phyloP scores from a whole-genome alignment of 2,797 vertebrate genomes.

The Peromyscus nudipes region DNA sequence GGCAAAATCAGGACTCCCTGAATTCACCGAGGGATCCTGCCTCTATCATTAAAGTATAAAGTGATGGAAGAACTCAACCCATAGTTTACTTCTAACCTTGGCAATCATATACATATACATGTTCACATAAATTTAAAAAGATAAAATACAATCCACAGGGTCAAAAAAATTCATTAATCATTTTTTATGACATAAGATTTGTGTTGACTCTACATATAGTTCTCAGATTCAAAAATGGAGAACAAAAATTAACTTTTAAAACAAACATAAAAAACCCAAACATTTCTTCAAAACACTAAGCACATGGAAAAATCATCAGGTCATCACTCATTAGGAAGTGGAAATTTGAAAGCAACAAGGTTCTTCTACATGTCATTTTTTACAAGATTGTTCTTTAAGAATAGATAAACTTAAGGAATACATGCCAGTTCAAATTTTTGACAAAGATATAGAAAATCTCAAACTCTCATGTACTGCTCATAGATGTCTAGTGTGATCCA shows the following conservation, averaged over 20 bases:
- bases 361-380: too few relatives aligned
- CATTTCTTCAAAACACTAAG: neutral
- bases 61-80: neutral
- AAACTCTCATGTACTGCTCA: neutral
- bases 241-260: neutral
- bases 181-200: neutral
- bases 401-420: neutral
- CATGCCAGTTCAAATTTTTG: neutral
- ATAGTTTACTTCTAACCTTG: neutral
- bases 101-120: neutral
- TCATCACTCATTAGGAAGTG: neutral
- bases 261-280: neutral
- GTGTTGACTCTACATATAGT: neutral
- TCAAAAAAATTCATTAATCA: neutral
- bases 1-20: neutral
- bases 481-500: neutral
- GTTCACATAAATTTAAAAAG: neutral
- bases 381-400: neutral
- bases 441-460: neutral
- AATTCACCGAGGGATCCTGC: neutral
- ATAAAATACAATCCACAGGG: neutral
- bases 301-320: neutral
- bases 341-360: neutral
- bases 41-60: neutral
- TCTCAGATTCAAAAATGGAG: neutral